Evolutionary conservation across 2,888 invertebrate genomes (phyloP).

Genomic region (Xanthorhoe spadicearia): DNA sequence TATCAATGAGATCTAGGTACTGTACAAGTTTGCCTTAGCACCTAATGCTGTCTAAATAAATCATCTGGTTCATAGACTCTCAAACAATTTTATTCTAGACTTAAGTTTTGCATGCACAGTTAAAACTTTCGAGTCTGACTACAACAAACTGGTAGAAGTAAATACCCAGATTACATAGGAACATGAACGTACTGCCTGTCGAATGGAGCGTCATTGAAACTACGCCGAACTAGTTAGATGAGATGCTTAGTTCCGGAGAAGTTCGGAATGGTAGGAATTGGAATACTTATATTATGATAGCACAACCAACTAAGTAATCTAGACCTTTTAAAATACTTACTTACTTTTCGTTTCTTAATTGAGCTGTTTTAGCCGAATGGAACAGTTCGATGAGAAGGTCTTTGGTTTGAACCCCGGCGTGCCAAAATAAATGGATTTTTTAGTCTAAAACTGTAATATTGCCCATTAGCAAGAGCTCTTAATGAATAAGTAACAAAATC

Average conservation of each 20-base stretch:
- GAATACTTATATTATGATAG: not conserved
- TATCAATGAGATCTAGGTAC: no score
- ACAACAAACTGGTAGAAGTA: not conserved
- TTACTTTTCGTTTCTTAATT: not conserved
- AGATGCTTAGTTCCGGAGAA: conserved; percentile 33
- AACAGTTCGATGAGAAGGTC: no score
- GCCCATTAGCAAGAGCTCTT: no score
- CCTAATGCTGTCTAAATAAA: no score
- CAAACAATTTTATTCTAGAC: no score
- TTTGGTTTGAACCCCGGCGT: no score
- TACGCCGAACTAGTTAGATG: conserved; percentile 37
- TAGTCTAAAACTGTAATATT: no score
- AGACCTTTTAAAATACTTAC: not conserved
- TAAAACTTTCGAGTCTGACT: not conserved
- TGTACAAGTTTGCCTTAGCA: no score
- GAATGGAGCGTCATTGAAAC: conserved; percentile 41
- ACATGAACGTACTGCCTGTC: conserved; percentile 21
- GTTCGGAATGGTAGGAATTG: conserved; percentile 25
- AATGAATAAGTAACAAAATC: no score
- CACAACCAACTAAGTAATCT: conserved; percentile 18
- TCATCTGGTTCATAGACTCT: no score
- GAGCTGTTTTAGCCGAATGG: not conserved
- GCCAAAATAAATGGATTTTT: no score
- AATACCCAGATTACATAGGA: conserved; percentile 5
- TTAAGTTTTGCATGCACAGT: no score